Base-by-base conservation (phyloP, 2,797 vertebrate genomes). In the Sebastes nivosus region DNA sequence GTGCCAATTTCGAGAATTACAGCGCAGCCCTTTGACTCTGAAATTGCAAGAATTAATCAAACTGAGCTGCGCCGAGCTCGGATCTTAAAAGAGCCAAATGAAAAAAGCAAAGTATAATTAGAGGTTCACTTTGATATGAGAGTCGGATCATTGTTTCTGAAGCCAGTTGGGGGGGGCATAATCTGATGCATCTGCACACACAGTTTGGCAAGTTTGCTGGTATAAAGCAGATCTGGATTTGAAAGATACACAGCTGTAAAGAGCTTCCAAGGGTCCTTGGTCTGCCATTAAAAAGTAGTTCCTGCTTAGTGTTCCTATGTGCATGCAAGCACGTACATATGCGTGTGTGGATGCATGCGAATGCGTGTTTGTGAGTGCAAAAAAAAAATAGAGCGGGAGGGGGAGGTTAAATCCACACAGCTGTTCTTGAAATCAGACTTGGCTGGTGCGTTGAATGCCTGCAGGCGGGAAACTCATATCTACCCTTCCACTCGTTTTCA, bases 341-440 rank as follows among this genome's bases (percentile, higher is more conserved):
- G 34, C 3, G 12, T 20, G 8, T 82, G 72, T 82, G 77, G 30
- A 4, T 25, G 34, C 11, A 30, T 52, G 30, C 34, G 58, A 67
- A 69, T 68, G 72, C 9, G 6, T 70, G 73, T 82, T 68, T 80
- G 46, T 67, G 77, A 54, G 64, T 38, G 54, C 20, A 76, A 29
- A 75, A 70, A 66, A 66, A 68, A 54, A 13, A 65, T 27, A 34
- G 22, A 16, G 66, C 5, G 60, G 3, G 70, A 10, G 7, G 18
- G 46, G 67, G 73, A 69, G 79, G 88, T 81, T 89, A 91, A 92
- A 93, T 81, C 80, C 79, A 86, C 89, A 90, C 92, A 94, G 92
- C 89, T 93, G 91, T 89, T 93, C 83, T 81, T 68, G 65, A 86
- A 89, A 85, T 91, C 86, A 77, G 71, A 88, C 85, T 91, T 93